phyloP scores from a whole-genome alignment of 2,888 invertebrate genomes.

The Blera fallax region DNA sequence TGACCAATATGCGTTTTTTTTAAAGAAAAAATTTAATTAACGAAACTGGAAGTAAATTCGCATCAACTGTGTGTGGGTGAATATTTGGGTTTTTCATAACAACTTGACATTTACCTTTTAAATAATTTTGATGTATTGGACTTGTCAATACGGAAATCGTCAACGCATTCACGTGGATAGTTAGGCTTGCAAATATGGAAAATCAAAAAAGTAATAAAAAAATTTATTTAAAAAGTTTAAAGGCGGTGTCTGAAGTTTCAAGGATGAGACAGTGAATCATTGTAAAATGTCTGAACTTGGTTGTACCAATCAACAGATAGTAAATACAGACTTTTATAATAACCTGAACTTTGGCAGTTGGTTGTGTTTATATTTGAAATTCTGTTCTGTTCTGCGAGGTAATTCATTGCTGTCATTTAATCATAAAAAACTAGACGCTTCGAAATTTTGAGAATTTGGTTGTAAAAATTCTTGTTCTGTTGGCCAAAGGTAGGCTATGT shows the following conservation, averaged over 20 bases:
- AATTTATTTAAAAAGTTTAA: not conserved
- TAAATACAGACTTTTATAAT: no score
- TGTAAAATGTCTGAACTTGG: no score
- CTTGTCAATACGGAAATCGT: not conserved
- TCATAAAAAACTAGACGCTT: no score
- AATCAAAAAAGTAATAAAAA: not conserved
- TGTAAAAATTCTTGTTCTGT: no score
- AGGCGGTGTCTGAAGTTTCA: not conserved
- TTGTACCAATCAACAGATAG: no score
- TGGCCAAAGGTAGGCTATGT: no score
- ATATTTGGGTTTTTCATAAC: not conserved
- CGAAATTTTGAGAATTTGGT: no score
- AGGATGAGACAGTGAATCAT: not conserved
- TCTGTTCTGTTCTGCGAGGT: no score
- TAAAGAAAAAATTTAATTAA: slow-evolving; percentile 40
- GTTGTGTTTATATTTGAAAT: no score
- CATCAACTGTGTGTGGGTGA: not conserved
- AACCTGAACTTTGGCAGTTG: no score
- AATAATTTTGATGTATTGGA: not conserved
- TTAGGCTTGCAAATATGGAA: not conserved
- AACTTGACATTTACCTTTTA: not conserved
- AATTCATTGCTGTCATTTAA: no score
- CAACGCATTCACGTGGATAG: not conserved
- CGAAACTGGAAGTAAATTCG: not conserved
- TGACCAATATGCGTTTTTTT: not conserved